Percentiles rank a stretch among this genome's conserved stretches.
phyloP scores from a whole-genome alignment of 2,888 invertebrate species.

The Conus canariensis region DNA sequence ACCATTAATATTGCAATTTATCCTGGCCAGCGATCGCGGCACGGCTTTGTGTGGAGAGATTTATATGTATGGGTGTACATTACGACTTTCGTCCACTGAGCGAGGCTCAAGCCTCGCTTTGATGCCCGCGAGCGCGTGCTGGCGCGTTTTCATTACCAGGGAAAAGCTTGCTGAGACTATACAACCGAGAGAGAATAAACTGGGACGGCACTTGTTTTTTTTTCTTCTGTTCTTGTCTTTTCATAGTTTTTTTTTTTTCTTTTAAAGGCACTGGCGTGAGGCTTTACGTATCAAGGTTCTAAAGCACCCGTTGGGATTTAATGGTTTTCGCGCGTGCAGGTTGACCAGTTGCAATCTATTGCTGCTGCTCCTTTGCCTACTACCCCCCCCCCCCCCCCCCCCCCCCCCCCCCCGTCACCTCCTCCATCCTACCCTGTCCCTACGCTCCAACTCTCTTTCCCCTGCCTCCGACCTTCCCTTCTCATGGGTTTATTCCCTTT shows the following conservation, averaged over 20 bases:
- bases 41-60: slow-evolving; percentile 42
- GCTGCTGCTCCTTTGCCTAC: not conserved
- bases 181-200: not conserved
- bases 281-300: not conserved
- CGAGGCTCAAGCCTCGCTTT: not conserved
- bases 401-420: not conserved
- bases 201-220: not conserved
- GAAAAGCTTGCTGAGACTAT: not conserved
- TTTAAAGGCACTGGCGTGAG: not conserved
- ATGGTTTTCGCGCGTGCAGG: slow-evolving; percentile 29
- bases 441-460: too few relatives aligned
- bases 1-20: slow-evolving; percentile 56
- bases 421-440: not conserved
- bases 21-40: slow-evolving; percentile 39
- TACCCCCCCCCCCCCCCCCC: not conserved
- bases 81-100: slow-evolving; percentile 32
- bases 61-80: slow-evolving; percentile 45
- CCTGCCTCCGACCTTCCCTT: too few relatives aligned
- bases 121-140: slow-evolving; percentile 15
- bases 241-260: not conserved
- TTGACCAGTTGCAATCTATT: slow-evolving; percentile 15
- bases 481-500: too few relatives aligned
- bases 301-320: slow-evolving; percentile 12
- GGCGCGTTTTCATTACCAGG: slow-evolving; percentile 36
- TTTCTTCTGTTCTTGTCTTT: not conserved